Evolutionary conservation across 2,113 vertebrate genomes (phyloP).

Genomic region (Stegastes partitus): DNA sequence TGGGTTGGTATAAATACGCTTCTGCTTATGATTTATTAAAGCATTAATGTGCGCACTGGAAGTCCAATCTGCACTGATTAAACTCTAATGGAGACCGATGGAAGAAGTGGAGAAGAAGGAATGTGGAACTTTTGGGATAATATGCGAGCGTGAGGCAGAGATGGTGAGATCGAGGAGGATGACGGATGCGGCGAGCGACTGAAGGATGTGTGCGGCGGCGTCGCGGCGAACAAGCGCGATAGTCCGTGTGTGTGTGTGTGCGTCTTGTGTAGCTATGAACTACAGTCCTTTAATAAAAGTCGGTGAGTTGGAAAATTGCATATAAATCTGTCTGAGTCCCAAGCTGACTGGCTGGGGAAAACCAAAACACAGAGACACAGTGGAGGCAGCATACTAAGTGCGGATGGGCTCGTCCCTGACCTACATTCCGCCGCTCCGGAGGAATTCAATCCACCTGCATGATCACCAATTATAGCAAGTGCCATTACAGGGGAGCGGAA

Average conservation of each 20-base stretch:
- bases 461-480: background rate
- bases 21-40: conserved; percentile 52
- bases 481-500: background rate
- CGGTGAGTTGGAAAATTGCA: conserved; percentile 63
- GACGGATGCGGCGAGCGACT: background rate
- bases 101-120: background rate
- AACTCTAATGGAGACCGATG: conserved; percentile 57
- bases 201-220: background rate
- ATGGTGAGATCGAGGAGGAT: background rate
- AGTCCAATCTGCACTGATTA: conserved; percentile 55
- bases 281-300: conserved; percentile 51
- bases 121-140: background rate
- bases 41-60: conserved; percentile 40
- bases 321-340: conserved; percentile 62
- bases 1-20: conserved; percentile 28
- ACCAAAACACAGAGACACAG: conserved; percentile 31
- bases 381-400: background rate
- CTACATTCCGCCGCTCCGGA: conserved; percentile 14
- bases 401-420: conserved; percentile 33
- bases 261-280: conserved; percentile 29
- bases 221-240: conserved; percentile 10
- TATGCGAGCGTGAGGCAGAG: background rate
- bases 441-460: conserved; percentile 27
- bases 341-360: conserved; percentile 30
- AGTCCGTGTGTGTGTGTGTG: conserved; percentile 2